Conservation (phyloP, 2,888 invertebrate species). For the Copidosoma aretas region DNA sequence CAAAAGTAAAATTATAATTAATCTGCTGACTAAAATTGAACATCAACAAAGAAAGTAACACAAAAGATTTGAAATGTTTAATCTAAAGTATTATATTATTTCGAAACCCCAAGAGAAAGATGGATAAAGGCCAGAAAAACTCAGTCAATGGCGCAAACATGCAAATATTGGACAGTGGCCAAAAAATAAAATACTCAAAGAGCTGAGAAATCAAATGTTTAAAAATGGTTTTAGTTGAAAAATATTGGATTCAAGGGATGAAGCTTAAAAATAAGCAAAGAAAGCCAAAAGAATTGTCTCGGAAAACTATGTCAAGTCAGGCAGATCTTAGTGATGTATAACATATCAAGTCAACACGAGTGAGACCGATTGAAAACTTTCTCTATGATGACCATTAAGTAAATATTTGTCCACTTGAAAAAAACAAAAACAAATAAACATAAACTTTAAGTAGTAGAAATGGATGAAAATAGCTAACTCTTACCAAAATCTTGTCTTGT, state of each 20-base stretch:
- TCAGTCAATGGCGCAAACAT: slow-evolving; percentile 38
- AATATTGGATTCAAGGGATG: neutral
- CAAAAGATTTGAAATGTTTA: slow-evolving; percentile 29
- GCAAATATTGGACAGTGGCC: slow-evolving; percentile 38
- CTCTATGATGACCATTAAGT: neutral
- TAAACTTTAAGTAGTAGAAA: slow-evolving; percentile 5
- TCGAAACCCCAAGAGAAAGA: slow-evolving; percentile 33
- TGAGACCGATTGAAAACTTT: neutral
- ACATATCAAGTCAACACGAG: too few species aligned
- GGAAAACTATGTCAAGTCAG: too few species aligned
- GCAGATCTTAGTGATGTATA: too few species aligned
- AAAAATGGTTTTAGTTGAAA: neutral
- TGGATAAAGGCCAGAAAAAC: slow-evolving; percentile 42
- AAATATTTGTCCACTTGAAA: slow-evolving; percentile 14
- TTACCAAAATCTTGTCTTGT: slow-evolving; percentile 95
- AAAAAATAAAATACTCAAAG: slow-evolving; percentile 36
- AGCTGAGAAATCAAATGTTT: slow-evolving; percentile 14
- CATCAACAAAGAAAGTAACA: slow-evolving; percentile 6
- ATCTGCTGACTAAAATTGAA: neutral
- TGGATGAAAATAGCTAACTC: slow-evolving; percentile 5
- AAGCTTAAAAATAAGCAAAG: too few species aligned
- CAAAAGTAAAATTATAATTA: slow-evolving; percentile 2
- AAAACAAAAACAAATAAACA: slow-evolving; percentile 4
- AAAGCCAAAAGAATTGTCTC: too few species aligned
- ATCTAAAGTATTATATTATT: slow-evolving; percentile 32